Percentiles rank a stretch among this genome's conserved stretches.
Conservation (phyloP, 1,140 invertebrate species). For the Magallana angulata region DNA sequence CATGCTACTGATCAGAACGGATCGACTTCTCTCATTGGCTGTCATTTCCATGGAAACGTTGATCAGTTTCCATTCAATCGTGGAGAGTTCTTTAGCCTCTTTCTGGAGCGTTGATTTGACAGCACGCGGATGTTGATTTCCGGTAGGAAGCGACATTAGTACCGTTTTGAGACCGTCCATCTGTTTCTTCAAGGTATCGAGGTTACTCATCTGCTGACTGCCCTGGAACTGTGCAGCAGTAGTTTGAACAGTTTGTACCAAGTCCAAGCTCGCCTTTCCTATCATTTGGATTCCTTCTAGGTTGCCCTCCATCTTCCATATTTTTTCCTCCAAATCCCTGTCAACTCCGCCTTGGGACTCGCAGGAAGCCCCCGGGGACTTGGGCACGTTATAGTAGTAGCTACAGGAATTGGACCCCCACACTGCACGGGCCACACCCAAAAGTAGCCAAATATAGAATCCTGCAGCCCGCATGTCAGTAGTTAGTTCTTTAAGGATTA, state of each 20-base stretch:
- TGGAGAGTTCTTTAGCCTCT: neutral
- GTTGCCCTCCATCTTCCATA: constrained; percentile 9
- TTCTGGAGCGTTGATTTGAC: neutral
- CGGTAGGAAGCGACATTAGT: neutral
- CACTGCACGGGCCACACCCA: neutral
- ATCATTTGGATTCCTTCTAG: constrained; percentile 22
- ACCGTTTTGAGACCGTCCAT: neutral
- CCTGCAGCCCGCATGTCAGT: neutral
- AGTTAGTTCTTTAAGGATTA: constrained; percentile 31
- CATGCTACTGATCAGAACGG: neutral
- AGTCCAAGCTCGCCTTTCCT: constrained; percentile 4
- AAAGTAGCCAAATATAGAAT: constrained; percentile 6
- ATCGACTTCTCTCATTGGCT: constrained; percentile 10
- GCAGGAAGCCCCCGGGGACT: neutral
- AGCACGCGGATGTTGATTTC: constrained; percentile 21
- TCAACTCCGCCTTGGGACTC: constrained; percentile 21
- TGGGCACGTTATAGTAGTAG: constrained; percentile 28
- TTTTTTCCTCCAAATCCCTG: constrained; percentile 3
- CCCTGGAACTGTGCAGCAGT: neutral
- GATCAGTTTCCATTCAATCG: neutral
- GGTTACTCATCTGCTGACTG: neutral
- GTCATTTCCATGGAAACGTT: neutral
- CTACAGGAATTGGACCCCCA: constrained; percentile 35
- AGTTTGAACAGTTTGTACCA: neutral
- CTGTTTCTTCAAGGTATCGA: neutral